Percentiles rank a stretch among this genome's conserved stretches.
Evolutionary conservation across 35 echinoderm and acorn worm species (phyloP).

Genomic region (Ophiothrix spiculata): DNA sequence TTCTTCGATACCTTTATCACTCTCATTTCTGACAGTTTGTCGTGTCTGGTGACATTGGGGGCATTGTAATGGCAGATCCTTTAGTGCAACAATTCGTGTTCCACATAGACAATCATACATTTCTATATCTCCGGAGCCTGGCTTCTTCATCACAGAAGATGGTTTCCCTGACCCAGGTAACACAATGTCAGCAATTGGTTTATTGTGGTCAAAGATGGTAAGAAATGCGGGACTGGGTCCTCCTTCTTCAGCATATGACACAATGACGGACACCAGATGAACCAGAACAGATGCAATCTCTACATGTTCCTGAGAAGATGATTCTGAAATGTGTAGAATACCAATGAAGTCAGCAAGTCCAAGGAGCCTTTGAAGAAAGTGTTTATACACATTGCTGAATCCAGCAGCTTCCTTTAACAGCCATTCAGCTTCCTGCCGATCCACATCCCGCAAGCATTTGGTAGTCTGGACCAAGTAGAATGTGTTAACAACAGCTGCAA

Average conservation of each 20-base stretch:
- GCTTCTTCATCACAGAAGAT: background rate
- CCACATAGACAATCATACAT: background rate
- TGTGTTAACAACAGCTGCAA: conserved; percentile 16
- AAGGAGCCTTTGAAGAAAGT: background rate
- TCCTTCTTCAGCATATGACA: background rate
- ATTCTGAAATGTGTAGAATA: conserved; percentile 6
- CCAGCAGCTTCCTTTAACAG: background rate
- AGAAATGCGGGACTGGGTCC: background rate
- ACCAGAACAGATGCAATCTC: conserved; percentile 15
- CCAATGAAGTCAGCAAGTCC: conserved; percentile 32
- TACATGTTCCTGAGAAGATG: background rate
- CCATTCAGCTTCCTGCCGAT: background rate
- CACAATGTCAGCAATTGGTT: background rate
- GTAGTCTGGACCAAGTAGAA: conserved; percentile 12
- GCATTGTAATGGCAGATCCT: background rate
- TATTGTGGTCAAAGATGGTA: background rate
- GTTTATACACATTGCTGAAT: background rate
- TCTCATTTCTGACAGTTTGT: background rate
- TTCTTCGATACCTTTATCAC: background rate
- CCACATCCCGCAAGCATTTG: background rate
- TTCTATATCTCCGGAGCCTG: background rate
- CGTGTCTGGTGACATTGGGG: background rate
- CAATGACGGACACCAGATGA: conserved; percentile 6
- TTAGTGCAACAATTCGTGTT: background rate
- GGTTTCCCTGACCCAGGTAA: background rate